Conservation (phyloP, 2,888 invertebrate genomes). For the Homarus gammarus region DNA sequence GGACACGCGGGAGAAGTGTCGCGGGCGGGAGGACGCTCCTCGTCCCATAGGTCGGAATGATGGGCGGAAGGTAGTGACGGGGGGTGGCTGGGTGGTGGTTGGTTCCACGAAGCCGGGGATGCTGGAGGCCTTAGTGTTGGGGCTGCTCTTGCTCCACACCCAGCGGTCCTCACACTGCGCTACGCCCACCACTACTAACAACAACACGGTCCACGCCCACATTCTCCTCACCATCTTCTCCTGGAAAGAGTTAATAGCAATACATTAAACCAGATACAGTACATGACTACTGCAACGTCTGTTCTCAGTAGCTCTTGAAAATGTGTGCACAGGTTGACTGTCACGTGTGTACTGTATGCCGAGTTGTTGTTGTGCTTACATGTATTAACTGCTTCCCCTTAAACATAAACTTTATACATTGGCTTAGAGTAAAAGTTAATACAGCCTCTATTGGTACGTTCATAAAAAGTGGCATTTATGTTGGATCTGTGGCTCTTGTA, state of each 20-base stretch:
- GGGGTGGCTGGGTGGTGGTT: background rate
- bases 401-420: too few species aligned
- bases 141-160: conserved; percentile 32
- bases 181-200: conserved; percentile 3
- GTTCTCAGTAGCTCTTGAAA: too few species aligned
- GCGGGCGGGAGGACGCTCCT: background rate
- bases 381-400: too few species aligned
- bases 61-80: conserved; percentile 45
- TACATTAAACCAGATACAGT: conserved; percentile 3
- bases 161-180: conserved; percentile 20
- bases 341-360: too few species aligned
- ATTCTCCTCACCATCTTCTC: conserved; percentile 25
- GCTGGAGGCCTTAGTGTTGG: conserved; percentile 45
- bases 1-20: background rate
- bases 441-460: too few species aligned
- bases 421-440: too few species aligned
- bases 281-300: too few species aligned
- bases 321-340: too few species aligned
- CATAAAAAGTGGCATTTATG: too few species aligned
- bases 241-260: conserved; percentile 18
- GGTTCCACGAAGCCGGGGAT: conserved; percentile 56
- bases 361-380: too few species aligned
- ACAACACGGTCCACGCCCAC: conserved; percentile 19
- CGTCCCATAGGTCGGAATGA: background rate
- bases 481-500: too few species aligned